phyloP scores from a whole-genome alignment of 2,113 vertebrate species.

The Barnardius zonarius region DNA sequence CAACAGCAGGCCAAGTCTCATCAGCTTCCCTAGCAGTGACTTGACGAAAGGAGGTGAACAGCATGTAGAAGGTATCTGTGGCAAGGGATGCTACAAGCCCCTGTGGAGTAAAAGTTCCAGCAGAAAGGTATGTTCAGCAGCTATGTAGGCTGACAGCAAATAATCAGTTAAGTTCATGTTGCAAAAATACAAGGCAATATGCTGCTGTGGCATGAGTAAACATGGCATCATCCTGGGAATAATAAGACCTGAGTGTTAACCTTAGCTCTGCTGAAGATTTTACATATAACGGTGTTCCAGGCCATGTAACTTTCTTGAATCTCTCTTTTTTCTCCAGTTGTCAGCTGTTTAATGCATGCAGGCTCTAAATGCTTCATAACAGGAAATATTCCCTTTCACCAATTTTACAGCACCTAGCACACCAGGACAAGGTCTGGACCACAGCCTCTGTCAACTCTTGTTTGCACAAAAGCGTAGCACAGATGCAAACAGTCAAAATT shows the following conservation, averaged over 20 bases:
- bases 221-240: background rate
- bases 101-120: background rate
- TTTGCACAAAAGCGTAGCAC: background rate
- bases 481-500: background rate
- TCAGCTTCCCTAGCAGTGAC: background rate
- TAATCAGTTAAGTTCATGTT: background rate
- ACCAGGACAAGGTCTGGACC: background rate
- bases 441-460: background rate
- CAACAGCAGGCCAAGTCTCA: background rate
- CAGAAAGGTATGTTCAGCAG: background rate
- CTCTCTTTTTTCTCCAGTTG: background rate
- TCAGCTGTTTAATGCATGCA: background rate
- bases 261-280: background rate
- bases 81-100: background rate
- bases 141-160: background rate
- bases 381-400: background rate
- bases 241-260: background rate
- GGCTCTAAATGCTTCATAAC: background rate
- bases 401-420: background rate
- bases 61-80: background rate
- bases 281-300: background rate
- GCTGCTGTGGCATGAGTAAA: background rate
- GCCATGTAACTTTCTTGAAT: background rate
- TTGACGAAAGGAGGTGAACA: background rate
- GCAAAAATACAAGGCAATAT: background rate